phyloP scores from a whole-genome alignment of 2,797 vertebrate species.

The Hoplostethus atlanticus region DNA sequence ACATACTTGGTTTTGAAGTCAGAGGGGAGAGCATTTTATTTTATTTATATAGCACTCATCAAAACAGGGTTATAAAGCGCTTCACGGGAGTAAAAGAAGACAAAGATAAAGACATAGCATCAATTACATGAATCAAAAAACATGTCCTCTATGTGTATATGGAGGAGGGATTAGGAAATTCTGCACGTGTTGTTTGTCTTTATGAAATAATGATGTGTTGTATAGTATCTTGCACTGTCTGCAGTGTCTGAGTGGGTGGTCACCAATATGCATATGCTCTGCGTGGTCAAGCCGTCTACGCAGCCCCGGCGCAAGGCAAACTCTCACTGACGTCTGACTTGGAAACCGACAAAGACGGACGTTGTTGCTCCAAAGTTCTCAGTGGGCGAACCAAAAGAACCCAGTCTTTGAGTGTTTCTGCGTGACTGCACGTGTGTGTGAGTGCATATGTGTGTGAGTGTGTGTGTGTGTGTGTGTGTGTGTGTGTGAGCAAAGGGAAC shows the following conservation, averaged over 20 bases:
- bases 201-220: slow-evolving; percentile 30
- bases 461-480: slow-evolving; percentile 9
- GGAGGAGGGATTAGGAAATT: slow-evolving; percentile 49
- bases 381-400: slow-evolving; percentile 71
- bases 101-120: too few species aligned
- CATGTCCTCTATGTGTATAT: slow-evolving; percentile 18
- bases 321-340: slow-evolving; percentile 73
- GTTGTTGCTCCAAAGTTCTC: slow-evolving; percentile 59
- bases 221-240: slow-evolving; percentile 37
- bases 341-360: slow-evolving; percentile 72
- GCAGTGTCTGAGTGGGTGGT: slow-evolving; percentile 35
- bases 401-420: slow-evolving; percentile 46
- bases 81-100: too few species aligned
- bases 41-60: too few species aligned
- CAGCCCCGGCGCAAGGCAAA: slow-evolving; percentile 52
- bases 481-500: slow-evolving; percentile 44
- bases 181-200: slow-evolving; percentile 36
- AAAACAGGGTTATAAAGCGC: too few species aligned
- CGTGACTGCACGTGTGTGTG: slow-evolving; percentile 20
- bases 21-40: slow-evolving; percentile 4
- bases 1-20: slow-evolving; percentile 13
- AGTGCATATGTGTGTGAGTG: not conserved
- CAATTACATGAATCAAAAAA: not conserved
- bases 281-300: slow-evolving; percentile 59
- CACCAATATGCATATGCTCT: slow-evolving; percentile 40